A percentile compares a stretch with the other conserved stretches of the same genome.
phyloP scores from a whole-genome alignment of 2,888 invertebrate genomes.

The Polietes domitor region DNA sequence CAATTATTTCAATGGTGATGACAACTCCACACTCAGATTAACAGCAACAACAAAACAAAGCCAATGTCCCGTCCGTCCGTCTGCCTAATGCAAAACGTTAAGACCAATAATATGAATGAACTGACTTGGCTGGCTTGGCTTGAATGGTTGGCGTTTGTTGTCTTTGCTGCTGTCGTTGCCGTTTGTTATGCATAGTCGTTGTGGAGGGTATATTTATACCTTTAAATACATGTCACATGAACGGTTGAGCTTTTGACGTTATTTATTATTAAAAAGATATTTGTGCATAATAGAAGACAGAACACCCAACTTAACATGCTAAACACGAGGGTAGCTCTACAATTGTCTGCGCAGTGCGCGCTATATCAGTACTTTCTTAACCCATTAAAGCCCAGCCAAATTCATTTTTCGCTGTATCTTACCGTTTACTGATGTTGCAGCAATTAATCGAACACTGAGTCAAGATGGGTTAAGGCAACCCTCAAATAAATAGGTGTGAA shows the following conservation, averaged over 20 bases:
- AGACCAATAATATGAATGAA: slow-evolving; percentile 19
- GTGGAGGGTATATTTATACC: neutral
- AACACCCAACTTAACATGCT: neutral
- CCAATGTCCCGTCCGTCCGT: neutral
- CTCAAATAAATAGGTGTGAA: no score
- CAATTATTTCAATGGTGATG: slow-evolving; percentile 10
- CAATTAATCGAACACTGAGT: no score
- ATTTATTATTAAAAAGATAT: slow-evolving; percentile 35
- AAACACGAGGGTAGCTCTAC: neutral
- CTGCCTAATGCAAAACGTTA: neutral
- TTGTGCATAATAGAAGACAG: slow-evolving; percentile 11
- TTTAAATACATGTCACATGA: slow-evolving; percentile 7
- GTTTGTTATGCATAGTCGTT: neutral
- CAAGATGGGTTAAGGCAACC: no score
- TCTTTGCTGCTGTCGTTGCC: no score
- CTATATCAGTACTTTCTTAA: no score
- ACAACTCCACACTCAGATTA: slow-evolving; percentile 1
- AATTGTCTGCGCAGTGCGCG: no score
- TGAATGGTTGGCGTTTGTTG: no score
- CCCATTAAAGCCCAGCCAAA: no score
- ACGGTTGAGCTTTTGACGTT: slow-evolving; percentile 21
- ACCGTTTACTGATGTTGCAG: no score
- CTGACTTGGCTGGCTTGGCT: neutral
- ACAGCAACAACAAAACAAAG: slow-evolving; percentile 1
- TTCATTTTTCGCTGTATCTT: no score